These are phyloP conservation scores for Geopemphigus sp. DNA, from an alignment of 1,140 invertebrate species.

Conservation along the genomic window DNA sequence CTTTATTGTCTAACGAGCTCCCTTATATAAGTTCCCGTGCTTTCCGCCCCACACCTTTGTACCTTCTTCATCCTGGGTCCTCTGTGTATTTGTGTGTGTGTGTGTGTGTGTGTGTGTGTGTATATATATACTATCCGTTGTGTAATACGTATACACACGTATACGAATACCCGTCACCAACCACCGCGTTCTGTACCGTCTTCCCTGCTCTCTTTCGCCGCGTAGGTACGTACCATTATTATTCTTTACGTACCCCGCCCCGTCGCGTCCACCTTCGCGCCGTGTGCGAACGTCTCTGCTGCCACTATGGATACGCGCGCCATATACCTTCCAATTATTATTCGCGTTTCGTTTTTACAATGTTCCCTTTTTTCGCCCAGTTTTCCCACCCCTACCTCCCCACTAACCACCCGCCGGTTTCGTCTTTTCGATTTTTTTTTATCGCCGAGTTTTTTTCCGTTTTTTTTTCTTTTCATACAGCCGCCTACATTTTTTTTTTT, in stretches of 20 bases:
- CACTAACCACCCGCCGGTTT: too few species aligned
- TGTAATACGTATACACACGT: too few species aligned
- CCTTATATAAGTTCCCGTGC: constrained; percentile 28
- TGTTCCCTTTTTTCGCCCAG: not conserved
- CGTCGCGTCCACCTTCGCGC: not conserved
- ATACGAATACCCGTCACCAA: too few species aligned
- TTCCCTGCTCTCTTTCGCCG: not conserved
- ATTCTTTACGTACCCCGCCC: not conserved
- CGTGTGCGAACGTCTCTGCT: too few species aligned
- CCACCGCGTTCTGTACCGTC: not conserved
- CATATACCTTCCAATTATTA: constrained; percentile 18
- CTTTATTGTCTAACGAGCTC: constrained; percentile 49
- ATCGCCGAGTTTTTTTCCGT: too few species aligned
- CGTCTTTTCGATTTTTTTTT: too few species aligned
- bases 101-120: too few species aligned
- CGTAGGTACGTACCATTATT: not conserved
- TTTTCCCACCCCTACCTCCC: too few species aligned
- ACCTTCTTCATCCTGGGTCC: too few species aligned
- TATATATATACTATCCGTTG: too few species aligned
- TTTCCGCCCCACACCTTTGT: too few species aligned
- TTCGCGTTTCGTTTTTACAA: constrained; percentile 30
- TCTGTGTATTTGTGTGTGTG: too few species aligned
- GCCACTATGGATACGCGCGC: constrained; percentile 6
- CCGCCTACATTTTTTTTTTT: not conserved
- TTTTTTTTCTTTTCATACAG: not conserved